Evolutionary conservation across 2,797 vertebrate genomes (phyloP), one percentile per base, ranked within the genome.

Genomic region (Falco berigora): DNA sequence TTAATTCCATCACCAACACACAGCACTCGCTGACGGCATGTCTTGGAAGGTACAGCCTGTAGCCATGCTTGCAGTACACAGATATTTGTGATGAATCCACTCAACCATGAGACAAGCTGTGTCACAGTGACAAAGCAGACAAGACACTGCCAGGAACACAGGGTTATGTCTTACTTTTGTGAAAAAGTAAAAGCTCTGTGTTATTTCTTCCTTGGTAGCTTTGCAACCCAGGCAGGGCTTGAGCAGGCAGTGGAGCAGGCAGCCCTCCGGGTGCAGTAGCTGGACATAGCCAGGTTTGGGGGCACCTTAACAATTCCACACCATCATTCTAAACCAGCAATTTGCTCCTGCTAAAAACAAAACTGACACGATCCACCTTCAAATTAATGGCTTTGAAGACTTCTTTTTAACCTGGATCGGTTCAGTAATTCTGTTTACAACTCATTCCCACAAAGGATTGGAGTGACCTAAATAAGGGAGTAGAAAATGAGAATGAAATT

Each of bases 101-200:
- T 93, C 86, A 94, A 7, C 44, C 83, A 49, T 61, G 88, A 94
- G 92, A 95, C 85, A 72, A 67, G 76, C 53, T 40, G 78, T 74
- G 89, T 80, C 72, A 85, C 75, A 80, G 89, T 49, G 47, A 87
- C 77, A 95, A 89, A 85, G 93, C 75, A 95, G 71, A 82, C 67
- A 58, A 90, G 80, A 56, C 63, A 47, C 61, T 6, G 4, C n/a
- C 38, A 89, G 58, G 30, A 68, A 86, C 23, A 72, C 79, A 69
- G 63, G 44, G 36, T 66, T 89, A 93, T 9, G 20, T 86, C 92
- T 95, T 77, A 94, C 20, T 94, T 92, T 32, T 61, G 42, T 38
- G 78, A 56, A 19, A 90, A 90, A 87, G 30, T 24, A 83, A 83
- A 86, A 86, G n/a, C 38, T 52, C 40, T 32, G 20, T 38, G 44